phyloP scores from a whole-genome alignment of 2,888 invertebrate species.

The Nycteola revayana region DNA sequence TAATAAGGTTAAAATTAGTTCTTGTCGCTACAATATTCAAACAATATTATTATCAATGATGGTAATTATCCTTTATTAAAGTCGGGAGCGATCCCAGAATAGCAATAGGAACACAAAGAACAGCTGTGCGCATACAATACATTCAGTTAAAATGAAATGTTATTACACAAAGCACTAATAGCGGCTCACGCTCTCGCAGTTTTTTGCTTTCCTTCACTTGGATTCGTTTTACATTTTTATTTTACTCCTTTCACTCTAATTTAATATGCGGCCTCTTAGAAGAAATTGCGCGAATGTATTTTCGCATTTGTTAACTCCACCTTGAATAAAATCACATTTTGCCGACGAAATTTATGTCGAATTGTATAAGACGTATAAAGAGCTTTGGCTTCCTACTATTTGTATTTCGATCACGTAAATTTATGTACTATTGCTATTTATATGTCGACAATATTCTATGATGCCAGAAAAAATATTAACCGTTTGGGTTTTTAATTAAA shows the following conservation, averaged over 20 bases:
- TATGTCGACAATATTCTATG: conserved; percentile 10
- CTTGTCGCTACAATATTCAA: no score
- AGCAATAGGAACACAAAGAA: conserved; percentile 25
- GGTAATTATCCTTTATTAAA: no score
- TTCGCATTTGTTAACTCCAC: conserved; percentile 61
- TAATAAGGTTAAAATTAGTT: no score
- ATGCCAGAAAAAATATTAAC: no score
- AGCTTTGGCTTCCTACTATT: conserved; percentile 19
- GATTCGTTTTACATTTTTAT: conserved; percentile 69
- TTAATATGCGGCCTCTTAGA: conserved; percentile 68
- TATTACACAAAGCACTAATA: conserved; percentile 37
- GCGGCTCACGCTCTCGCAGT: conserved; percentile 38
- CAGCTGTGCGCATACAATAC: conserved; percentile 20
- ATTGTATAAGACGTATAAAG: conserved; percentile 40
- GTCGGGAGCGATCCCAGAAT: conserved; percentile 19
- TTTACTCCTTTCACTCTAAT: conserved; percentile 71
- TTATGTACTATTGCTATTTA: conserved; percentile 19
- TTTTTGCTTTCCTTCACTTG: conserved; percentile 53
- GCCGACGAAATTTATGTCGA: conserved; percentile 41
- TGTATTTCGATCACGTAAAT: conserved; percentile 26
- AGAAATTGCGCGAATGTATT: conserved; percentile 66
- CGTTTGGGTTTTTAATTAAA: no score
- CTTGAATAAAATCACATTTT: conserved; percentile 59
- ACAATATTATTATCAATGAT: no score
- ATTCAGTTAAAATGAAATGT: conserved; percentile 25